Conservation (phyloP, 1,140 invertebrate species). For the Trichonephila clavipes region DNA sequence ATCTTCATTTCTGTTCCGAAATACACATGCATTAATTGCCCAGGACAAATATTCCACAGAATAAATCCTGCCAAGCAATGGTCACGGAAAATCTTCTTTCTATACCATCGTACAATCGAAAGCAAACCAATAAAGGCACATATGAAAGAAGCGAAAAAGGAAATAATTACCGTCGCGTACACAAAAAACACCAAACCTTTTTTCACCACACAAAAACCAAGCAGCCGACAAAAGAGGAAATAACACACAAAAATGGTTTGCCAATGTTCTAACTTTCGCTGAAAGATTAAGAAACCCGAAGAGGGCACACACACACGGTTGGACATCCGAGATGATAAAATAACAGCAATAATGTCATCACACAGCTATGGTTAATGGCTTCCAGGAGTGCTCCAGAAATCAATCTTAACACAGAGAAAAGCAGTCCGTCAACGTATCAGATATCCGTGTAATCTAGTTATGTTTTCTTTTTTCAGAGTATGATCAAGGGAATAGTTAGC, state of each 20-base stretch:
- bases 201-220: neutral
- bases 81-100: too few species aligned
- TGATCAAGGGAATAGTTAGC: constrained; percentile 37
- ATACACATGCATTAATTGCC: too few species aligned
- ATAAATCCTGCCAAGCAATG: too few species aligned
- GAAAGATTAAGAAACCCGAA: neutral
- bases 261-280: neutral
- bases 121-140: neutral
- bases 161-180: neutral
- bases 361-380: constrained; percentile 16
- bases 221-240: neutral
- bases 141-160: neutral
- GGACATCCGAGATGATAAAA: constrained; percentile 16
- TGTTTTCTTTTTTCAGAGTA: neutral
- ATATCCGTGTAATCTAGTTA: constrained; percentile 25
- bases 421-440: neutral
- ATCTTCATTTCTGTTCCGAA: too few species aligned
- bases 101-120: too few species aligned
- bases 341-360: constrained; percentile 46
- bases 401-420: neutral
- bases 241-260: neutral
- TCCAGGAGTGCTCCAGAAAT: constrained; percentile 6
- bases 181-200: too few species aligned
- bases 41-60: too few species aligned
- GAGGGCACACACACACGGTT: neutral